Base-by-base conservation (phyloP, 2,113 vertebrate genomes). In the Apodemus speciosus region DNA sequence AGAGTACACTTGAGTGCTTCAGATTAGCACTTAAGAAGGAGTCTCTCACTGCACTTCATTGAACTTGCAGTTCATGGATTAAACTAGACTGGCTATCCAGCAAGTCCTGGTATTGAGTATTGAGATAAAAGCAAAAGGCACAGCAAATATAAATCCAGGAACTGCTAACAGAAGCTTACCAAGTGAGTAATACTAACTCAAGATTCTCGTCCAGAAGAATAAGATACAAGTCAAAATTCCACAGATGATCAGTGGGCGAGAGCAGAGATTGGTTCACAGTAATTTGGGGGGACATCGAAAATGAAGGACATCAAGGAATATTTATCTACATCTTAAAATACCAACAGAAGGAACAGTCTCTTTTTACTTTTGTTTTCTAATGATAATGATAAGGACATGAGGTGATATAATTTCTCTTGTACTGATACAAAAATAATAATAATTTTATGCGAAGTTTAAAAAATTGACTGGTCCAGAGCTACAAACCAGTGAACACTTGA, bases 341-440 rank as follows among this genome's bases (percentile, higher is more conserved):
- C 3, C 43, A 75, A 62, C 13, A 85, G 64, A 15, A 16, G 64
- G 10, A n/a, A 27, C 38, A 16, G 13, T 69, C 32, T 93, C 23
- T 35, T 89, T n/a, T 60, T 73, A 23, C 2, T 18, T 90, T 27
- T 89, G 40, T 71, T 80, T 95, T 90, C 49, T 88, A 64, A 91
- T 21, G 13, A 14, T 25, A 27, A 4, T 71, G 25, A 89, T 62
- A 68, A 76, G 69, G 35, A 51, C 38, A 21, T 79, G 81, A 83
- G 35, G 35, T 53, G 68, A 84, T 73, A 88, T 68, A 76, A 92
- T 15, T 94, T 35, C 0, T 25, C 7, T 79, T 96, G 15, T 58
- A 46, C 32, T 90, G 11, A 73, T 64, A 62, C 38, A 1, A 35
- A 32, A 30, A 38, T n/a, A 38, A 51, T 49, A 81, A 13, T 11